phyloP scores from a whole-genome alignment of 2,797 vertebrate genomes.

The Cryptoblepharus egeriae region DNA sequence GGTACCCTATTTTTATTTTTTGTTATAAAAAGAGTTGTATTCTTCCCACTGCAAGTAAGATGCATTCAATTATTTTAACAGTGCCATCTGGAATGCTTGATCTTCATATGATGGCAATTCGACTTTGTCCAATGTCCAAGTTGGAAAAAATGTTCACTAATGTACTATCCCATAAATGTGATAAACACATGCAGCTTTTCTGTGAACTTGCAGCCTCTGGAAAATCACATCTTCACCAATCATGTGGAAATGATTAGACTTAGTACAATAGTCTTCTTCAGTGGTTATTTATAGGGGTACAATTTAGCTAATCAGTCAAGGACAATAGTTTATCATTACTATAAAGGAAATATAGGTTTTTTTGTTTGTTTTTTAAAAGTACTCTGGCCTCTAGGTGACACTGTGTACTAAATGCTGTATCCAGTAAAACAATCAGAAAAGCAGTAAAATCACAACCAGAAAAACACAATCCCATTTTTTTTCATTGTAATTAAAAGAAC shows the following conservation, averaged over 20 bases:
- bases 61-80: not conserved
- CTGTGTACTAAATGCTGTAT: conserved; percentile 35
- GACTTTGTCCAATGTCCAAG: not conserved
- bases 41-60: not conserved
- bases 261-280: not conserved
- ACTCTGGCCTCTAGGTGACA: conserved; percentile 62
- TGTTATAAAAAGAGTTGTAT: not conserved
- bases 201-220: fast-evolving
- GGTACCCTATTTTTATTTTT: too few relatives aligned
- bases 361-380: not conserved
- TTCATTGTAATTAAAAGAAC: conserved; percentile 29
- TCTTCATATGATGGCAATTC: not conserved
- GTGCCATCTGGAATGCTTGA: fast-evolving
- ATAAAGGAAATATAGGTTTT: too few relatives aligned
- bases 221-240: not conserved
- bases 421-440: not conserved
- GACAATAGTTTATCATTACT: conserved; percentile 7
- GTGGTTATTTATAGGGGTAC: not conserved
- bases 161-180: fast-evolving
- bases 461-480: not conserved
- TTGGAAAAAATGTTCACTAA: not conserved
- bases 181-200: not conserved
- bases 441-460: too few relatives aligned
- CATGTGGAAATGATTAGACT: not conserved
- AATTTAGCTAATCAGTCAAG: not conserved